Evolutionary conservation across 2,113 vertebrate species (phyloP).

Genomic region (Pheucticus melanocephalus): DNA sequence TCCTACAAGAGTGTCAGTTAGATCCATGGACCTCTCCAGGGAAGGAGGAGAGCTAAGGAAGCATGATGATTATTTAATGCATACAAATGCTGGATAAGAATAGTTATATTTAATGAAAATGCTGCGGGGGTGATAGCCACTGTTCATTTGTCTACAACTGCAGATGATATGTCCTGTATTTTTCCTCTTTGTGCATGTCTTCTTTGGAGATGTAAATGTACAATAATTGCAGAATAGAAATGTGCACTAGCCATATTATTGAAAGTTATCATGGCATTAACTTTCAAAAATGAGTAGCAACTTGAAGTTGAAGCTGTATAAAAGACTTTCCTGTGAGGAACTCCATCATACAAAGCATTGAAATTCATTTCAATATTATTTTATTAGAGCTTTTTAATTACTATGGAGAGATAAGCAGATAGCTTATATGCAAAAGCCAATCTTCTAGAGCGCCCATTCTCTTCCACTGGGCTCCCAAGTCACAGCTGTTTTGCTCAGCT

Average conservation of each 20-base stretch:
- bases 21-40: background rate
- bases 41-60: slow-evolving; percentile 41
- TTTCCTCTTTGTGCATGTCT: slow-evolving; percentile 1
- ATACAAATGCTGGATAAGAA: slow-evolving; percentile 39
- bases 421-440: background rate
- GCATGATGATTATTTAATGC: slow-evolving; percentile 48
- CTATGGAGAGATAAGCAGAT: slow-evolving; percentile 35
- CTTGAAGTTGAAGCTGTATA: slow-evolving; percentile 39
- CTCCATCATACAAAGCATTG: slow-evolving; percentile 11
- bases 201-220: slow-evolving; percentile 54
- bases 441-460: background rate
- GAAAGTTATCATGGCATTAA: slow-evolving; percentile 65
- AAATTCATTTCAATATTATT: slow-evolving; percentile 61
- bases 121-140: slow-evolving; percentile 15
- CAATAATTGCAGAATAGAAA: slow-evolving; percentile 66
- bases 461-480: background rate
- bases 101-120: slow-evolving; percentile 57
- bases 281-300: slow-evolving; percentile 56
- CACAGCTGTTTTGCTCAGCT: background rate
- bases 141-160: slow-evolving; percentile 45
- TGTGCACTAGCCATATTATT: slow-evolving; percentile 34
- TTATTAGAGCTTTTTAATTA: slow-evolving; percentile 67
- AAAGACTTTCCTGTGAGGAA: slow-evolving; percentile 34
- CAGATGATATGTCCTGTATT: slow-evolving; percentile 13
- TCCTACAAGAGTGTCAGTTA: slow-evolving; percentile 6